Evolutionary conservation across 2,888 invertebrate species (phyloP).

Genomic region (Nematopogon swammerdamellus): DNA sequence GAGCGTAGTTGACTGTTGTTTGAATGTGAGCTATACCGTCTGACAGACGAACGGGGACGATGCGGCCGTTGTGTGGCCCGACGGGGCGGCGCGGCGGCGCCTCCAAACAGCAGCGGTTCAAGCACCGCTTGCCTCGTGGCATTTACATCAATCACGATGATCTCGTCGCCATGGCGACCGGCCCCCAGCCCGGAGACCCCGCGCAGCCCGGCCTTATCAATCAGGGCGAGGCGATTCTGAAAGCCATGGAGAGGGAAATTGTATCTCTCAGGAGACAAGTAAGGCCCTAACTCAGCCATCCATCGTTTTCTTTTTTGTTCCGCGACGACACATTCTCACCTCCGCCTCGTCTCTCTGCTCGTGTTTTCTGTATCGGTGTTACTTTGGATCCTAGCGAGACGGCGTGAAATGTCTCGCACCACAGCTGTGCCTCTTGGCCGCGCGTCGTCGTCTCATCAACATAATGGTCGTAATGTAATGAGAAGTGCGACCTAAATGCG

Average conservation of each 20-base stretch:
- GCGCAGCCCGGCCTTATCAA: constrained; percentile 49
- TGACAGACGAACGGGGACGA: constrained; percentile 75
- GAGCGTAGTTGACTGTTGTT: constrained; percentile 15
- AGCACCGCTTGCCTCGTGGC: constrained; percentile 90
- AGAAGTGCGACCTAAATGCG: too few species aligned
- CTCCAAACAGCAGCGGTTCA: constrained; percentile 56
- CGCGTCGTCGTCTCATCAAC: too few species aligned
- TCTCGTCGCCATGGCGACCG: constrained; percentile 85
- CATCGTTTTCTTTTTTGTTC: constrained; percentile 13
- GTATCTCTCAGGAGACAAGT: constrained; percentile 95
- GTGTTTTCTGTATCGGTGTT: too few species aligned
- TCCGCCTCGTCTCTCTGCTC: constrained; percentile 3
- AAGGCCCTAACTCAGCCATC: constrained; percentile 52
- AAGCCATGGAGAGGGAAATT: constrained; percentile 91
- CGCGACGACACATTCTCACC: constrained; percentile 31
- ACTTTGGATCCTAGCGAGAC: too few species aligned
- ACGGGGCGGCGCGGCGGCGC: constrained; percentile 55
- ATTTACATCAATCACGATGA: constrained; percentile 98
- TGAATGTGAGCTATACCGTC: constrained; percentile 28
- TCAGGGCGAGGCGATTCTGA: constrained; percentile 81
- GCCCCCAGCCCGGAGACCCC: constrained; percentile 60
- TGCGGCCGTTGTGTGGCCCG: constrained; percentile 77
- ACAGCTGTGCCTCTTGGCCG: too few species aligned
- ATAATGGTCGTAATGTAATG: too few species aligned
- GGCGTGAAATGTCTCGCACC: too few species aligned